Base-by-base conservation (phyloP, 2,113 vertebrate species). In the Hoplias malabaricus region DNA sequence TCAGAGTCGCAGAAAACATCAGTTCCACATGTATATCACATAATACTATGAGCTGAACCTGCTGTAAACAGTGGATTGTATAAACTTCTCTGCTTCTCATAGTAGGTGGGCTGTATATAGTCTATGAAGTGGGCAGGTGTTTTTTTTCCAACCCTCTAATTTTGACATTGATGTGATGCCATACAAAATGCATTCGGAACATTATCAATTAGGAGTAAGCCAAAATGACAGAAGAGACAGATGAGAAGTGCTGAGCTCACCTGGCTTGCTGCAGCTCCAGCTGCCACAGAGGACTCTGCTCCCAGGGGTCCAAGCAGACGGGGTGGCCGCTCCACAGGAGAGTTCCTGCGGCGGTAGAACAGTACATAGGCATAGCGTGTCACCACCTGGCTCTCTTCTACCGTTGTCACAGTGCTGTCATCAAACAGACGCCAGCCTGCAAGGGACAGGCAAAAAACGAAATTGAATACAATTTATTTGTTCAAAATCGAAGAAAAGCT, bases 371-470 rank as follows among this genome's bases (percentile, higher is more conserved):
- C 97, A 0, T 99, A 98, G 82, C 98, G 96, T 0, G 97, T 99
- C 86, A 98, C 96, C 42, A 98, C 96, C 83, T 99, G 97, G 86
- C 96, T 97, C 92, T 99, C 97, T 2, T 99, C 97, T 86, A 99
- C 96, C 0, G 94, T 98, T 0, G 96, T 98, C 79, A 99, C 98
- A 0, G 96, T 99, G 89, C 97, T 99, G 93, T 99, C 98, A 0
- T 99, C 97, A 2, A 99, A 99, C 69, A 98, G 91, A 84, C 98
- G 94, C 98, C 98, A 99, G 83, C 97, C 98, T 99, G 88, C 5
- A 12, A 25, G 33, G 40, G 6, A 36, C 12, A 62, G 56, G 36
- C 14, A 57, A 43, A 34, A 31, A 10, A 42, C 38, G 9, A 2
- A 23, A 48, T 48, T n/a, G n/a, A 48, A 19, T n/a, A 19, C 1